A percentile compares a stretch with the other conserved stretches of the same genome.
Evolutionary conservation across 2,113 vertebrate genomes (phyloP).

Genomic region (Amazona vittata): DNA sequence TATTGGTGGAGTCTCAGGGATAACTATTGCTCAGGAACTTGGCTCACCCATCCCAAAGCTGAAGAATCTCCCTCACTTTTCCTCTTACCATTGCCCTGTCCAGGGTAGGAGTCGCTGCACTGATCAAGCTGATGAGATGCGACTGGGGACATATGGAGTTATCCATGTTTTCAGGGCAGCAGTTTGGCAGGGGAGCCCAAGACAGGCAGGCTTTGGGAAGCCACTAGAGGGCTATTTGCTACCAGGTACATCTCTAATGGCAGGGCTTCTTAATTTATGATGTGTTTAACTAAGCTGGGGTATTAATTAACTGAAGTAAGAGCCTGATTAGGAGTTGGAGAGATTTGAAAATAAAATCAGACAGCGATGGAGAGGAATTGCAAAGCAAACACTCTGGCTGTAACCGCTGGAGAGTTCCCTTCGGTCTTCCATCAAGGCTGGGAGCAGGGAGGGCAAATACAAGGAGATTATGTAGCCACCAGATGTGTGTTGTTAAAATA

Average conservation of each 20-base stretch:
- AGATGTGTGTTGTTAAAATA: conserved; percentile 74
- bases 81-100: background rate
- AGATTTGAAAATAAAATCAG: conserved; percentile 72
- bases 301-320: conserved; percentile 82
- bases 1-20: background rate
- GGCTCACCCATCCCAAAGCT: background rate
- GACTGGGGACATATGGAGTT: background rate
- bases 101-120: background rate
- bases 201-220: background rate
- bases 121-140: background rate
- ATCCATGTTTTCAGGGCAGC: background rate
- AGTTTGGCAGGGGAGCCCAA: background rate
- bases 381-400: conserved; percentile 79
- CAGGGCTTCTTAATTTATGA: conserved; percentile 75
- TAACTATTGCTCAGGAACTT: background rate
- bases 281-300: conserved; percentile 76
- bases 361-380: conserved; percentile 62
- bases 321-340: conserved; percentile 75
- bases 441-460: conserved; percentile 69
- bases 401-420: conserved; percentile 65
- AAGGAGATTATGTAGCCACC: conserved; percentile 68
- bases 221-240: conserved; percentile 40
- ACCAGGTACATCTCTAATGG: conserved; percentile 49
- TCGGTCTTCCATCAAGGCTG: conserved; percentile 74
- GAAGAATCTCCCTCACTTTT: background rate